Percentiles rank a stretch among this genome's conserved stretches.
These are phyloP conservation scores for Agriopis marginaria DNA, from an alignment of 2,888 invertebrate species.

Conservation along the genomic window DNA sequence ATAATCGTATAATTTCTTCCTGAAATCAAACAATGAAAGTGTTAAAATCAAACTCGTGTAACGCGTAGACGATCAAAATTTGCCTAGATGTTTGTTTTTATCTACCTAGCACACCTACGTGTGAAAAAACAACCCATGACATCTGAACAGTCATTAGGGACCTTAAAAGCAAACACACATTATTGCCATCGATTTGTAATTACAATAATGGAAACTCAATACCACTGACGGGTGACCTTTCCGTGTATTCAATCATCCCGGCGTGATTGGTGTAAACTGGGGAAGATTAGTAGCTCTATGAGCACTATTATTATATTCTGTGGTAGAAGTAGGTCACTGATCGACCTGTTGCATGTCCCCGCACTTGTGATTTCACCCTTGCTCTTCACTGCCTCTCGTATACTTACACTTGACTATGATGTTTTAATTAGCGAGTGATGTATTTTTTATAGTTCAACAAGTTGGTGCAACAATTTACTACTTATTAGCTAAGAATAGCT, in stretches of 20 bases:
- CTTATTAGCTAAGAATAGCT: no score
- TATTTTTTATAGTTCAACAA: no score
- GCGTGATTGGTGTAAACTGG: slow-evolving; percentile 48
- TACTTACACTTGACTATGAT: background rate
- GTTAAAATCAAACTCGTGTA: slow-evolving; percentile 6
- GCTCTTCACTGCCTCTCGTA: slow-evolving; percentile 22
- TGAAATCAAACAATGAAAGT: background rate
- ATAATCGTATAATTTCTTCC: background rate
- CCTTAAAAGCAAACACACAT: slow-evolving; percentile 8
- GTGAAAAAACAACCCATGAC: background rate
- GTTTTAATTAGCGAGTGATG: background rate
- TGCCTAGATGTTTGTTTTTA: background rate
- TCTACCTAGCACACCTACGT: background rate
- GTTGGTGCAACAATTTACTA: no score
- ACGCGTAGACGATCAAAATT: background rate
- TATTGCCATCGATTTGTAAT: slow-evolving; percentile 16
- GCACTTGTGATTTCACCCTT: slow-evolving; percentile 40
- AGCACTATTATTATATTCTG: background rate
- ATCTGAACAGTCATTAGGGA: slow-evolving; percentile 5
- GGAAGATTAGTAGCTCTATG: slow-evolving; percentile 48
- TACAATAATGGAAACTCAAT: slow-evolving; percentile 31
- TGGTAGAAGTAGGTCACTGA: slow-evolving; percentile 67
- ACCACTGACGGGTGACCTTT: slow-evolving; percentile 35
- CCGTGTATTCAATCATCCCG: slow-evolving; percentile 36
- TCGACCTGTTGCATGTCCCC: slow-evolving; percentile 73